Conservation (phyloP, 2,113 vertebrate genomes). For the Psammodynastes pulverulentus region DNA sequence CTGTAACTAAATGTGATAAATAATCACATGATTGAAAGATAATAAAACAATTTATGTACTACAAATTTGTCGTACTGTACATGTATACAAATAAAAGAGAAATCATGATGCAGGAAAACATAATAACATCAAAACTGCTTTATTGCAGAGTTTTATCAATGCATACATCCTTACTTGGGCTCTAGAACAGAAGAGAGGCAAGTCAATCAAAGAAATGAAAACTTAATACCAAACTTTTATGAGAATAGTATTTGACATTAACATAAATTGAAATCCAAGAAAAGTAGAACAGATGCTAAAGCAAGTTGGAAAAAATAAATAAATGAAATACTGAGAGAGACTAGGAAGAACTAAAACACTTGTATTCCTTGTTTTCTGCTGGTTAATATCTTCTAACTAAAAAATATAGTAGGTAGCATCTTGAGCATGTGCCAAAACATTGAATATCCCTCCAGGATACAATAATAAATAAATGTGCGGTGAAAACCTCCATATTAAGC, state of each 20-base stretch:
- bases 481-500: not conserved
- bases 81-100: not conserved
- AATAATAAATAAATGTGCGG: not conserved
- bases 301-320: not conserved
- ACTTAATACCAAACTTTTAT: not conserved
- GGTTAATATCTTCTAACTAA: not conserved
- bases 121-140: not conserved
- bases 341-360: not conserved
- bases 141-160: not conserved
- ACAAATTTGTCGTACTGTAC: not conserved
- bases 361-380: not conserved
- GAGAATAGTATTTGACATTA: not conserved
- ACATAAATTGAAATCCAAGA: not conserved
- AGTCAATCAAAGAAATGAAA: not conserved
- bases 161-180: not conserved
- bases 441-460: not conserved
- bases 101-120: not conserved
- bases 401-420: not conserved
- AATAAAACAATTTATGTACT: not conserved
- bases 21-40: not conserved
- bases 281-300: not conserved
- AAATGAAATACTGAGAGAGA: not conserved
- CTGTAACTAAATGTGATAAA: not conserved
- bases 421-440: not conserved
- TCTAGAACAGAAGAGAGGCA: not conserved